Evolutionary conservation across 1,140 invertebrate species (phyloP).

Genomic region (Zaprionus camerounensis): DNA sequence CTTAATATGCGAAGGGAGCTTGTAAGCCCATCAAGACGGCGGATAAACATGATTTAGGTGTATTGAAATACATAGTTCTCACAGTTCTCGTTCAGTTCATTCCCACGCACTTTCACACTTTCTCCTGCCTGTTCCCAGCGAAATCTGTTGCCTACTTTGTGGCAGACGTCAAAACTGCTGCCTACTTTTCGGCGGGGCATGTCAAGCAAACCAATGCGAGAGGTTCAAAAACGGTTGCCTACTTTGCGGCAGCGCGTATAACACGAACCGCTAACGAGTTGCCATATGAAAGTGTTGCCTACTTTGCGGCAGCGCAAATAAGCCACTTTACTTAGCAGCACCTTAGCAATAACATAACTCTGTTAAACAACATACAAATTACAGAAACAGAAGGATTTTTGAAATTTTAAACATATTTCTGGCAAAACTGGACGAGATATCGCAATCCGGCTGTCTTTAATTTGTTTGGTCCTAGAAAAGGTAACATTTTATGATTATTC

Average conservation of each 20-base stretch:
- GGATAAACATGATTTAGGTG: constrained; percentile 83
- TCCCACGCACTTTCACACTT: constrained; percentile 14
- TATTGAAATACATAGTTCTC: constrained; percentile 73
- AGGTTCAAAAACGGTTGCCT: constrained; percentile 2
- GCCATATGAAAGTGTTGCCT: constrained; percentile 54
- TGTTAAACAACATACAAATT: too few species aligned
- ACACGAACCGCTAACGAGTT: not conserved
- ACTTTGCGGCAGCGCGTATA: not conserved
- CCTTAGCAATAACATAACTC: not conserved
- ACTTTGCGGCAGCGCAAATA: constrained; percentile 52
- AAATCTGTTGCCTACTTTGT: constrained; percentile 46
- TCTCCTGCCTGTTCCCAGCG: not conserved
- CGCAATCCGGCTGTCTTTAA: too few species aligned
- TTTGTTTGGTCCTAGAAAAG: too few species aligned
- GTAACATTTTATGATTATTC: too few species aligned
- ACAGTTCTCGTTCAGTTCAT: constrained; percentile 26
- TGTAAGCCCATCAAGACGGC: constrained; percentile 61
- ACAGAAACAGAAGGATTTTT: too few species aligned
- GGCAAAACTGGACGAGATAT: too few species aligned
- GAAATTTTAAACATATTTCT: too few species aligned
- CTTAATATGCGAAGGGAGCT: constrained; percentile 65
- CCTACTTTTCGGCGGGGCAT: constrained; percentile 26
- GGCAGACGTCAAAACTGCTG: constrained; percentile 32
- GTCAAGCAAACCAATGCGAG: constrained; percentile 21
- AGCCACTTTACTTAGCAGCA: not conserved